Evolutionary conservation across 2,888 invertebrate genomes (phyloP).

Genomic region (Poecilus cupreus): DNA sequence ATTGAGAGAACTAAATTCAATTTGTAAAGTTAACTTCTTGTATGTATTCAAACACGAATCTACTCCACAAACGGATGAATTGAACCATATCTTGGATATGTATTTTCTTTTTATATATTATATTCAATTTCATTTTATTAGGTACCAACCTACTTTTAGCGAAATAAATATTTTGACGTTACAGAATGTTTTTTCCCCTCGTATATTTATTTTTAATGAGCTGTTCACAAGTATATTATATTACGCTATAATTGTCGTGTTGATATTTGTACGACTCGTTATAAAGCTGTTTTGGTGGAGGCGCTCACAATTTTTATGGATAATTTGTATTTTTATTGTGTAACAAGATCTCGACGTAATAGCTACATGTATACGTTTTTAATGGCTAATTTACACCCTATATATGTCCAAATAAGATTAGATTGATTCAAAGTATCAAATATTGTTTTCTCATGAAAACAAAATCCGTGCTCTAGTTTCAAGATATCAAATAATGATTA

Average conservation of each 20-base stretch:
- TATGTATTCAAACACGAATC: not conserved
- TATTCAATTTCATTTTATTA: not conserved
- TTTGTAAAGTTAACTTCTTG: constrained; percentile 12
- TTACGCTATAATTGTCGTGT: not conserved
- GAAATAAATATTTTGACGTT: not conserved
- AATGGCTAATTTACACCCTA: not conserved
- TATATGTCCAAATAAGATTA: not conserved
- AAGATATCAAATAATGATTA: not conserved
- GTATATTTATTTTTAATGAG: not conserved
- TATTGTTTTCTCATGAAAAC: too few relatives aligned
- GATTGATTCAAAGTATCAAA: too few relatives aligned
- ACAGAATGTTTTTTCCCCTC: not conserved
- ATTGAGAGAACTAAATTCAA: not conserved
- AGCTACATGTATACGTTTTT: not conserved
- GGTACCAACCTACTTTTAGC: too few relatives aligned
- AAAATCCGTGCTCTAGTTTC: not conserved
- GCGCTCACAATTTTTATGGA: not conserved
- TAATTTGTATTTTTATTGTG: not conserved
- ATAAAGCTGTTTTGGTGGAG: not conserved
- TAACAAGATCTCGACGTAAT: not conserved
- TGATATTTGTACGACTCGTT: not conserved
- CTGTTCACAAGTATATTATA: not conserved
- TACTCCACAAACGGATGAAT: not conserved
- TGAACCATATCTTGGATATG: not conserved
- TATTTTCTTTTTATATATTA: not conserved